phyloP scores from a whole-genome alignment of 2,797 vertebrate species.

The Fratercula arctica region DNA sequence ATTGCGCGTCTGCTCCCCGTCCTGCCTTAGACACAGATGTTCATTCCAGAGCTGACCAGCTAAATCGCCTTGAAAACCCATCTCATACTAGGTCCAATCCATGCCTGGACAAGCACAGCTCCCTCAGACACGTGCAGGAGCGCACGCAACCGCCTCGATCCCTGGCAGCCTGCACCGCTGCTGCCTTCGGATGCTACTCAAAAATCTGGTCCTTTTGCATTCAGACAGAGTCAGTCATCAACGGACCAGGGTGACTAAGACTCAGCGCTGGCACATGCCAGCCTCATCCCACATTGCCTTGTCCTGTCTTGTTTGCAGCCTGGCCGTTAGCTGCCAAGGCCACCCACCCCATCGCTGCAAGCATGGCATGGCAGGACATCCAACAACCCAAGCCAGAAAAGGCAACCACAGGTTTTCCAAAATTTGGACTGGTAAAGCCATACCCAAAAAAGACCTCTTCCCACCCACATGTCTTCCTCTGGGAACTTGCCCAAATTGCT shows the following conservation, averaged over 20 bases:
- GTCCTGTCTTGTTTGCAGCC: not conserved
- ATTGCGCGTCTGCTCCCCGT: fast-evolving
- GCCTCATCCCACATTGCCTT: not conserved
- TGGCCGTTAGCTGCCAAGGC: not conserved
- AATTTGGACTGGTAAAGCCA: not conserved
- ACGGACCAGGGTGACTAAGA: not conserved
- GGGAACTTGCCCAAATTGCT: not conserved
- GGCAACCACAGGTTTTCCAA: not conserved
- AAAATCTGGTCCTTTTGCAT: conserved; percentile 33
- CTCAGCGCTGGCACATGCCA: not conserved
- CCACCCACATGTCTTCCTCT: not conserved
- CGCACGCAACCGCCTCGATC: not conserved
- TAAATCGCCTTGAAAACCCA: not conserved
- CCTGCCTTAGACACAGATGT: not conserved
- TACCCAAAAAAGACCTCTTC: not conserved
- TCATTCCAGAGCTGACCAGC: not conserved
- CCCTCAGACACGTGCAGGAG: not conserved
- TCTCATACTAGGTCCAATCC: not conserved
- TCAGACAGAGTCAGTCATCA: conserved; percentile 1
- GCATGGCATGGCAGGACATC: fast-evolving
- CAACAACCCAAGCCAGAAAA: not conserved
- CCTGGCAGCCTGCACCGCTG: fast-evolving
- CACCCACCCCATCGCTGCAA: not conserved
- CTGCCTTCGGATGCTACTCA: not conserved
- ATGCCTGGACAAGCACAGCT: not conserved